Conservation (phyloP, 1,140 invertebrate species). For the Maconellicoccus hirsutus region DNA sequence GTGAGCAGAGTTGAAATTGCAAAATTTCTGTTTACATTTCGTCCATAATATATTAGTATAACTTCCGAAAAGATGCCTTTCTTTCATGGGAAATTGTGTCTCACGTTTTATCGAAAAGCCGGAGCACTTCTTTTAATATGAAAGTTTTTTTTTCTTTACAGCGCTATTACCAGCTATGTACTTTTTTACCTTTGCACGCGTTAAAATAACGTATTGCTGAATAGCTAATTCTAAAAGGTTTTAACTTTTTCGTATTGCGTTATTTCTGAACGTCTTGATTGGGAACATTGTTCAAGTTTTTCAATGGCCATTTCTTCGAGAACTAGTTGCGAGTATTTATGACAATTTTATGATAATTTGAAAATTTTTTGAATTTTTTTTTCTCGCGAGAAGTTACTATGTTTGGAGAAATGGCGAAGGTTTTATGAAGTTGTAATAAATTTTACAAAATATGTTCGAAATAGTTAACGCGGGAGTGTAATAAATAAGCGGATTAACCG, state of each 20-base stretch:
- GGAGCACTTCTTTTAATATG: constrained; percentile 20
- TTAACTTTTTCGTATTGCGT: not conserved
- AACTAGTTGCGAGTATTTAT: too few relatives aligned
- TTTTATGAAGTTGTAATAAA: too few relatives aligned
- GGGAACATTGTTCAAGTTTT: too few relatives aligned
- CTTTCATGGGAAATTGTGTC: constrained; percentile 14
- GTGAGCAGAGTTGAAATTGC: constrained; percentile 19
- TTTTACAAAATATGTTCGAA: too few relatives aligned
- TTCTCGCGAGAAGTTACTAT: too few relatives aligned
- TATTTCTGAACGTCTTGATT: not conserved
- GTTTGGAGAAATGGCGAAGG: too few relatives aligned
- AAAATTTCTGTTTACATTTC: constrained; percentile 22
- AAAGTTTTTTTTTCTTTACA: constrained; percentile 4
- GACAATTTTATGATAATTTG: too few relatives aligned
- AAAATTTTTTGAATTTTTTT: too few relatives aligned
- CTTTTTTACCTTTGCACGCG: not conserved
- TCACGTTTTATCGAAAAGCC: constrained; percentile 21
- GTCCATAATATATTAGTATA: constrained; percentile 22
- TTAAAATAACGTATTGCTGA: not conserved
- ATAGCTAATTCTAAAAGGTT: constrained; percentile 9
- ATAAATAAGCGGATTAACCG: too few relatives aligned
- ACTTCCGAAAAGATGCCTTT: constrained; percentile 22
- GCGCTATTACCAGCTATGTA: not conserved
- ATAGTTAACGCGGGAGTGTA: too few relatives aligned
- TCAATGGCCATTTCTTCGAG: too few relatives aligned